phyloP scores from a whole-genome alignment of 2,113 vertebrate species.

The Eublepharis macularius region DNA sequence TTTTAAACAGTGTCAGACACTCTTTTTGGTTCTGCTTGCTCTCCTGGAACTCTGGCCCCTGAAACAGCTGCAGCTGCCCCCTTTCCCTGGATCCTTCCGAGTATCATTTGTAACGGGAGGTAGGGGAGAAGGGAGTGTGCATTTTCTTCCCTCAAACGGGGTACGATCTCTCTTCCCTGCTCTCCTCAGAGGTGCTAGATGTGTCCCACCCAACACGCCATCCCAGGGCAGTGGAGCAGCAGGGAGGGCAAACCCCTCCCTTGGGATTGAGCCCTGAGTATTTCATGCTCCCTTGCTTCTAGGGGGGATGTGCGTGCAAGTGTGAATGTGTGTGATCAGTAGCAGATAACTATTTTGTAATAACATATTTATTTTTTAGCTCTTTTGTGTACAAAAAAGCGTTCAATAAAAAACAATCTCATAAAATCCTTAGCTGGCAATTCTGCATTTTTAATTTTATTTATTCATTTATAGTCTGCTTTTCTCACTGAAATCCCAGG shows the following conservation, averaged over 20 bases:
- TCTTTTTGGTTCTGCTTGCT: too few species aligned
- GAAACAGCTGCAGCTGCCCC: too few species aligned
- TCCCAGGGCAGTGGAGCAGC: neutral
- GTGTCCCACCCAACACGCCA: neutral
- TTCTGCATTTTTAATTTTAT: too few species aligned
- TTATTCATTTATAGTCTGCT: too few species aligned
- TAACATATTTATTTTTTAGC: slow-evolving; percentile 43
- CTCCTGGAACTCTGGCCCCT: too few species aligned
- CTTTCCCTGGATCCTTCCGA: neutral
- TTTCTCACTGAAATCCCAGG: too few species aligned
- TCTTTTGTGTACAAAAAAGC: slow-evolving; percentile 29
- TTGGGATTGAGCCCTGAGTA: neutral
- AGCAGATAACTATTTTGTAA: slow-evolving; percentile 32
- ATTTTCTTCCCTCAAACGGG: too few species aligned
- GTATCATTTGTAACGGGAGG: neutral
- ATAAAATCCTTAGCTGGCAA: neutral
- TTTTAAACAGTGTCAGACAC: too few species aligned
- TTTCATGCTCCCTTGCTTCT: neutral
- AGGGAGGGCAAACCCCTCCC: neutral
- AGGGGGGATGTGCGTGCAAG: neutral
- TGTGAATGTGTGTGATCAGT: neutral
- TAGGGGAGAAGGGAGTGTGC: neutral
- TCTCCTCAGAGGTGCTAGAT: neutral
- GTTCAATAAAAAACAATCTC: neutral
- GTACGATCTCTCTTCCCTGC: too few species aligned